Conservation (phyloP, 2,888 invertebrate species). For the Apotomis betuletana region DNA sequence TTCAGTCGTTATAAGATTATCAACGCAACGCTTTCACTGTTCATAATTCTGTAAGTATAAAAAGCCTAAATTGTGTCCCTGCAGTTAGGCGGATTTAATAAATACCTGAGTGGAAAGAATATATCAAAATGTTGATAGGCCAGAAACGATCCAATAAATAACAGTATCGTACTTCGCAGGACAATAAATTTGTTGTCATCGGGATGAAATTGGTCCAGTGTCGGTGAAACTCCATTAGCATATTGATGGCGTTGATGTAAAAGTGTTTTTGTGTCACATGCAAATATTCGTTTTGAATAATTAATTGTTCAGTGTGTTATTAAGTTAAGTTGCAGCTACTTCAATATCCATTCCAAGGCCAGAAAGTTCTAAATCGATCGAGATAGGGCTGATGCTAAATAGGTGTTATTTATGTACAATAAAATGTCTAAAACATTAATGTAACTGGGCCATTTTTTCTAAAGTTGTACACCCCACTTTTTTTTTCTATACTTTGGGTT, state of each 20-base stretch:
- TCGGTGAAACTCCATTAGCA: conserved; percentile 30
- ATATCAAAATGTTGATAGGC: conserved; percentile 25
- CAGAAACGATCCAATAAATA: conserved; percentile 33
- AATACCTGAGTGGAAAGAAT: conserved; percentile 10
- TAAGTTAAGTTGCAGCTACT: neutral
- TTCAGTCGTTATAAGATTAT: too few species aligned
- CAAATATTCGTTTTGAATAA: conserved; percentile 20
- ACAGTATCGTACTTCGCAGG: conserved; percentile 29
- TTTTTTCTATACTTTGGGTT: too few species aligned
- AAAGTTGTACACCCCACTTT: too few species aligned
- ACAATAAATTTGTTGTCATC: conserved; percentile 28
- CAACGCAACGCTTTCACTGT: too few species aligned
- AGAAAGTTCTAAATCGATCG: too few species aligned
- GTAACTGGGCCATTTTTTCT: too few species aligned
- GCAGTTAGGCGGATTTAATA: neutral
- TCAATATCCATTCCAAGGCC: too few species aligned
- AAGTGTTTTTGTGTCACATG: conserved; percentile 28
- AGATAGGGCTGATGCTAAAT: too few species aligned
- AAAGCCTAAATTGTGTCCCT: neutral
- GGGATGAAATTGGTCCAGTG: conserved; percentile 18
- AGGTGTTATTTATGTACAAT: too few species aligned
- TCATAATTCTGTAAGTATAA: too few species aligned
- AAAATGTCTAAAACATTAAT: too few species aligned
- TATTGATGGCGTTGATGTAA: conserved; percentile 30
- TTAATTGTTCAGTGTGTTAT: neutral